Evolutionary conservation across 1,140 invertebrate species (phyloP).

Genomic region (Aphaenogaster rudis): DNA sequence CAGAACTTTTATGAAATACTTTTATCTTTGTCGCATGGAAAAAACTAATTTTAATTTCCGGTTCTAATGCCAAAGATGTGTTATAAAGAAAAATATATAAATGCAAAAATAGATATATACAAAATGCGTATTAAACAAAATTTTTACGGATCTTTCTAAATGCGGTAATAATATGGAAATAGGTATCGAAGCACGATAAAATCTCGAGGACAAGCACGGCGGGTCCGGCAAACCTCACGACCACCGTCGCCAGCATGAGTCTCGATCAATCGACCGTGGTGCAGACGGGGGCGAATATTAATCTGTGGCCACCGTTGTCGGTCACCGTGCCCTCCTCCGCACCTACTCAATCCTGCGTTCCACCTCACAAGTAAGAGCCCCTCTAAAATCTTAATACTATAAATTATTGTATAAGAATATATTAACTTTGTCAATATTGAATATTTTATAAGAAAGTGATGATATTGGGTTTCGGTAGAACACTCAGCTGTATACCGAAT

Average conservation of each 20-base stretch:
- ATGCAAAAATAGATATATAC: background rate
- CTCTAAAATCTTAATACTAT: background rate
- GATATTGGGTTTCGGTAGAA: background rate
- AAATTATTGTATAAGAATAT: background rate
- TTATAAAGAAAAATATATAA: conserved; percentile 13
- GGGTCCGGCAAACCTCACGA: conserved; percentile 54
- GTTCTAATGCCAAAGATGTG: background rate
- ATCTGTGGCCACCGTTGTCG: conserved; percentile 89
- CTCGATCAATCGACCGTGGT: conserved; percentile 68
- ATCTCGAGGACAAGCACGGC: conserved; percentile 62
- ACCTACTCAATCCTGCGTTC: conserved; percentile 79
- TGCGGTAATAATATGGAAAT: background rate
- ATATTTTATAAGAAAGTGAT: background rate
- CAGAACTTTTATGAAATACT: background rate
- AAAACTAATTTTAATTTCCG: background rate
- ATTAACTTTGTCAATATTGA: background rate
- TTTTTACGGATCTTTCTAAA: background rate
- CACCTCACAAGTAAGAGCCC: conserved; percentile 70
- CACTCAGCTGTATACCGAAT: background rate
- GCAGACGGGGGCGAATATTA: conserved; percentile 82
- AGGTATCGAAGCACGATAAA: conserved; percentile 77
- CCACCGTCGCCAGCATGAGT: conserved; percentile 66
- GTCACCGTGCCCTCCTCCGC: conserved; percentile 86
- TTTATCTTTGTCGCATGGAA: background rate
- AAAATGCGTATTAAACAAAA: background rate